phyloP scores from a whole-genome alignment of 2,797 vertebrate species.

The Ibycter americanus region DNA sequence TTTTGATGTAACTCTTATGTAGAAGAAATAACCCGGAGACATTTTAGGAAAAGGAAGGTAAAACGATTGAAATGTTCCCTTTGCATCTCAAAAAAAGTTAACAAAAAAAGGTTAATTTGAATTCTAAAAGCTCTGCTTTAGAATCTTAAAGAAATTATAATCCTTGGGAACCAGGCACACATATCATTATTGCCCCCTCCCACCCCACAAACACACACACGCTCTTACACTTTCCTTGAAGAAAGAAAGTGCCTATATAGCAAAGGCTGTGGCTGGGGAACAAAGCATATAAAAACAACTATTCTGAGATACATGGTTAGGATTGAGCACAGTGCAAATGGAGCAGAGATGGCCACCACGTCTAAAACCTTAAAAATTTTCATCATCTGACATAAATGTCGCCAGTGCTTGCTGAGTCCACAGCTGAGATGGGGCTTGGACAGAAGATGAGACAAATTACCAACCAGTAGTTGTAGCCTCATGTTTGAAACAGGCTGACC shows the following conservation, averaged over 20 bases:
- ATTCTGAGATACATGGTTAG: fast-evolving
- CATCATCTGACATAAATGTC: neutral
- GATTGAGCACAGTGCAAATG: neutral
- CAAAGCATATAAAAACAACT: neutral
- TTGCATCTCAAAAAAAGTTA: neutral
- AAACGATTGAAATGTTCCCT: neutral
- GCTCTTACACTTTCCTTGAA: neutral
- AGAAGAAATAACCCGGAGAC: neutral
- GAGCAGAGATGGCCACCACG: neutral
- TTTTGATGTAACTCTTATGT: constrained; percentile 13
- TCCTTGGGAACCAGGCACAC: neutral
- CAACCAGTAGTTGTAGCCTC: neutral
- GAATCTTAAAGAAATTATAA: neutral
- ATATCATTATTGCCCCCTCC: neutral
- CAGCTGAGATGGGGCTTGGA: neutral
- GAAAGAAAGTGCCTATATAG: neutral
- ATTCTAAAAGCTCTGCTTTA: neutral
- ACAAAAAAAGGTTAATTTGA: neutral
- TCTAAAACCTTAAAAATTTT: neutral
- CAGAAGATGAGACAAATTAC: neutral
- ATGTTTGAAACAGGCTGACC: neutral
- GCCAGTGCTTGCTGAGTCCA: neutral
- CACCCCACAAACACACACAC: neutral
- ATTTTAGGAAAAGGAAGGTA: neutral
- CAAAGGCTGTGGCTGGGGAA: neutral